Evolutionary conservation across 2,113 vertebrate genomes (phyloP), one percentile per base, ranked within the genome.

Genomic region (Macrotis lagotis): DNA sequence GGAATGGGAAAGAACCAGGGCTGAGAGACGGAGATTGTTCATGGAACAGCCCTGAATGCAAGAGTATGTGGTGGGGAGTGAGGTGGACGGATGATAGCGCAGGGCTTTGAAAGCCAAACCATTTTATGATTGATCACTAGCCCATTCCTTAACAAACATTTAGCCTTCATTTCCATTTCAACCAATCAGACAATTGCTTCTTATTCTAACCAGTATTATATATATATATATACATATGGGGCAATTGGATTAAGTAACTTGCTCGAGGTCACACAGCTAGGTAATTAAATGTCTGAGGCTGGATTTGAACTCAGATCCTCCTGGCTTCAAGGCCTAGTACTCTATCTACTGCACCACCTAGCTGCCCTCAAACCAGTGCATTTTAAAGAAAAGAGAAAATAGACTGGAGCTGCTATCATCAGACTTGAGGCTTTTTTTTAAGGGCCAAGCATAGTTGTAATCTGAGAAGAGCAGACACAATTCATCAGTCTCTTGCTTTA

Each of bases 401-500:
- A 16, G 53, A 0, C 26, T n/a, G 28, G 26, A 44, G 49, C 9
- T 49, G 48, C 25, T 28, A 50, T 49, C 48, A 49, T 49, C 48
- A 49, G 48, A 50, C 48, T 48, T 19, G 48, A 26, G 48, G 10
- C n/a, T 83, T 44, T 83, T 83, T 83, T 89, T 94, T 91, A 26
- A 90, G 55, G 48, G 44, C 24, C 37, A 24, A 96, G 48, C 66
- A 66, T 31, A 49, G 91, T 2, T 92, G 90, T 93, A 91, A 93
- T 90, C 92, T 95, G 26, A 11, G 44, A 92, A n/a, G 50, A 14
- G 8, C 31, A 8, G 4, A 91, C 91, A 90, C 28, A 88, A 50
- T 90, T 55, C 83, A 94, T 94, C 91, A 94, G 12, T 92, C 94
- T 74, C 91, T 31, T 44, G 55, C 44, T 89, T 16, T 26, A 22